Percentiles rank a stretch among this genome's conserved stretches.
phyloP scores from a whole-genome alignment of 2,888 invertebrate genomes.

The Xylota segnis region DNA sequence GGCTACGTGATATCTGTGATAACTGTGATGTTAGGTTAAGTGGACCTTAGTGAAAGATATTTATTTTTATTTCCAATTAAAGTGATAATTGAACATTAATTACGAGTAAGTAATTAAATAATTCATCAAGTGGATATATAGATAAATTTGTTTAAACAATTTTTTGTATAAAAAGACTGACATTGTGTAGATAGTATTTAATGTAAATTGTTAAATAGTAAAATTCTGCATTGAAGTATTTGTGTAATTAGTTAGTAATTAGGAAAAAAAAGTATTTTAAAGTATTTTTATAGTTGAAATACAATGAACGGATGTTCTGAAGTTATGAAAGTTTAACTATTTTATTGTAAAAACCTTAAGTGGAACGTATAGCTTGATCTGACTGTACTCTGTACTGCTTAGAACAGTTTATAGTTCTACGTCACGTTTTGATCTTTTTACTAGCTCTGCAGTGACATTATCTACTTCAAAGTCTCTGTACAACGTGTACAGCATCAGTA shows the following conservation, averaged over 20 bases:
- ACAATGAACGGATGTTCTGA: not conserved
- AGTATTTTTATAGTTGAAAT: constrained; percentile 24
- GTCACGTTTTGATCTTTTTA: too few species aligned
- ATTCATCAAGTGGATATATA: constrained; percentile 22
- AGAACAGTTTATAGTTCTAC: too few species aligned
- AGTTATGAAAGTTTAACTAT: not conserved
- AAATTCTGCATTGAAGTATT: constrained; percentile 43
- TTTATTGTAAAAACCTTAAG: not conserved
- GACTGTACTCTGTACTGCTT: too few species aligned
- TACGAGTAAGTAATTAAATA: not conserved
- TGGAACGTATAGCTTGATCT: not conserved
- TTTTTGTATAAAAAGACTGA: constrained; percentile 65
- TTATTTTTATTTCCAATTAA: constrained; percentile 24
- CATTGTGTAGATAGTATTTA: constrained; percentile 50
- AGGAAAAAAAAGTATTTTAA: constrained; percentile 9
- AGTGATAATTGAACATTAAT: constrained; percentile 14
- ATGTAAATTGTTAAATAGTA: constrained; percentile 46
- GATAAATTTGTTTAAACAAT: constrained; percentile 7
- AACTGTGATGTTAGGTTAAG: constrained; percentile 70
- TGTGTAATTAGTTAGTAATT: constrained; percentile 20
- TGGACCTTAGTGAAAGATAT: constrained; percentile 41
- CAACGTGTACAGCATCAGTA: too few species aligned
- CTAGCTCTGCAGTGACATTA: too few species aligned
- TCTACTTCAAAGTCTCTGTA: too few species aligned
- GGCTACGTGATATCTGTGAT: constrained; percentile 58